A percentile compares a stretch with the other conserved stretches of the same genome.
These are phyloP conservation scores for Morone chrysops DNA, from an alignment of 2,113 vertebrate genomes.

Conservation along the genomic window DNA sequence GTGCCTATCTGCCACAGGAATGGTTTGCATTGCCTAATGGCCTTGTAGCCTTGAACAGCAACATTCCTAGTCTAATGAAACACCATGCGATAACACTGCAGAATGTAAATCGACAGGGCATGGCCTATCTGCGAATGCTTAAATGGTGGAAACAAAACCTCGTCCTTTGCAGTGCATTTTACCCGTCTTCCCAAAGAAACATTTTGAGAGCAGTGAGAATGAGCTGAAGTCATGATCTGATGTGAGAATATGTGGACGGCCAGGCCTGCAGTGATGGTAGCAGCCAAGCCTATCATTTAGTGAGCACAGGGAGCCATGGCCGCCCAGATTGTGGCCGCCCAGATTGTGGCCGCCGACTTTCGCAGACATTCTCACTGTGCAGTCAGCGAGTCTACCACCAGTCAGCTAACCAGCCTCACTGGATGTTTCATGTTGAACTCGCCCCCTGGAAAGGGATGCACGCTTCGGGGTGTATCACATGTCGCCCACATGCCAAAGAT, in stretches of 20 bases:
- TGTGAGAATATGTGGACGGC: neutral
- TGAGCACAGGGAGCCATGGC: slow-evolving; percentile 30
- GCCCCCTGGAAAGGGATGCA: slow-evolving; percentile 15
- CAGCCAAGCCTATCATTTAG: slow-evolving; percentile 59
- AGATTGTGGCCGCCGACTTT: slow-evolving; percentile 30
- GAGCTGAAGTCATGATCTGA: slow-evolving; percentile 45
- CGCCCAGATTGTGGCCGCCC: slow-evolving; percentile 35
- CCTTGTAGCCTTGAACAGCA: slow-evolving; percentile 37
- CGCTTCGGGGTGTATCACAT: slow-evolving; percentile 50
- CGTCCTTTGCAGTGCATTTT: neutral
- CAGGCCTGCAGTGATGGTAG: slow-evolving; percentile 49
- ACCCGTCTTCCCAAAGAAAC: neutral
- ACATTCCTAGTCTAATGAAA: slow-evolving; percentile 63
- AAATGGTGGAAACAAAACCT: slow-evolving; percentile 8
- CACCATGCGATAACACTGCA: slow-evolving; percentile 49
- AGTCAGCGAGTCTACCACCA: slow-evolving; percentile 36
- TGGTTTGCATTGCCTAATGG: slow-evolving; percentile 53
- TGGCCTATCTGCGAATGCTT: slow-evolving; percentile 2
- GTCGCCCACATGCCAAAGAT: slow-evolving; percentile 34
- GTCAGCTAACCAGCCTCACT: slow-evolving; percentile 34
- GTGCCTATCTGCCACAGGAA: slow-evolving; percentile 68
- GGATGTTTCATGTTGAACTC: slow-evolving; percentile 17
- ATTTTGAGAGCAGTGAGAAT: slow-evolving; percentile 28
- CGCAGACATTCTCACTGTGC: slow-evolving; percentile 34
- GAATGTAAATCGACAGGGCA: slow-evolving; percentile 25